phyloP scores from a whole-genome alignment of 2,888 invertebrate genomes.

The Slavum lentiscoides region DNA sequence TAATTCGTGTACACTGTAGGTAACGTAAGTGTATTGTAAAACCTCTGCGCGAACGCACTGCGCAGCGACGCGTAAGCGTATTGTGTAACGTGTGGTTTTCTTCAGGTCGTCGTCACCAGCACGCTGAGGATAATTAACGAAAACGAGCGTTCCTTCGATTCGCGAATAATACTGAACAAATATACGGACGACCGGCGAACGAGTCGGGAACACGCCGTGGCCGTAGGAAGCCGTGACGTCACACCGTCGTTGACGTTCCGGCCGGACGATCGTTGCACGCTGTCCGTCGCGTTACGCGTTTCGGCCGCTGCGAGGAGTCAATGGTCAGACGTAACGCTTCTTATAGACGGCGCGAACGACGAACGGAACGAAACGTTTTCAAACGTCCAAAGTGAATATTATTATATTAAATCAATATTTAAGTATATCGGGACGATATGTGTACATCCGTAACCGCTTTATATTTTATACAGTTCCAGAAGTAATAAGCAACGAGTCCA shows the following conservation, averaged over 20 bases:
- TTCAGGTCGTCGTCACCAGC: conserved; percentile 2
- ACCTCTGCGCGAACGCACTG: background rate
- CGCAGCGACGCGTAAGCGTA: too few species aligned
- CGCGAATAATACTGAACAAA: background rate
- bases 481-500: background rate
- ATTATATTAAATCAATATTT: too few species aligned
- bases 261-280: background rate
- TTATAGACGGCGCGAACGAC: background rate
- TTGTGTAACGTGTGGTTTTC: too few species aligned
- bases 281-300: background rate
- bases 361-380: too few species aligned
- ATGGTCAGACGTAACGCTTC: background rate
- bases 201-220: background rate
- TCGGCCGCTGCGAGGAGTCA: background rate
- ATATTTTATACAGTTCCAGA: background rate
- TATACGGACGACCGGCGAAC: background rate
- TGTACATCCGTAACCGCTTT: background rate
- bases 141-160: background rate
- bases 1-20: background rate
- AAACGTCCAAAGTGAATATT: background rate
- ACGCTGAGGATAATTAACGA: background rate
- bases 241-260: conserved; percentile 6
- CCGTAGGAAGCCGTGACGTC: background rate
- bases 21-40: background rate
- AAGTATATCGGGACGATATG: too few species aligned